These are phyloP conservation scores for Salmo trutta DNA, from an alignment of 2,797 vertebrate genomes.

Conservation along the genomic window DNA sequence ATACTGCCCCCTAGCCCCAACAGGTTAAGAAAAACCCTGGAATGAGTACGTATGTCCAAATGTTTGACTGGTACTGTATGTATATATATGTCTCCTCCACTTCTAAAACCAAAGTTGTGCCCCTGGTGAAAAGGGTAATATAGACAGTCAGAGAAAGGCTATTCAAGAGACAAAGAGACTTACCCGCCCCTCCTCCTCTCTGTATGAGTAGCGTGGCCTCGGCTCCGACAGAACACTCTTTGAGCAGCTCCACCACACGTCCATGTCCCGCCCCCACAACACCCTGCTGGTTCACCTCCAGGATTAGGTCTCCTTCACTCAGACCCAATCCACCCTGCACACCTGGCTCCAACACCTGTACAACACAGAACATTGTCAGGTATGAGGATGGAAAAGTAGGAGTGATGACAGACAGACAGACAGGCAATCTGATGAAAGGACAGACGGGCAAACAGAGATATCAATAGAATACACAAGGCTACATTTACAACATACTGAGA, in stretches of 20 bases:
- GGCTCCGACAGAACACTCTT: slow-evolving; percentile 94
- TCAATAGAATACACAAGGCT: no score
- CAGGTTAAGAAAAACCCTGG: no score
- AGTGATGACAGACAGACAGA: background rate
- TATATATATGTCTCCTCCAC: no score
- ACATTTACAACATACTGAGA: no score
- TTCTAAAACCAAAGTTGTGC: no score
- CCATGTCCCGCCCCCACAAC: slow-evolving; percentile 95
- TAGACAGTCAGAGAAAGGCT: slow-evolving; percentile 8
- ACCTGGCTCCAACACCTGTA: slow-evolving; percentile 88
- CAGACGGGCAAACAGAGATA: no score
- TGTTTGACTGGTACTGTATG: no score
- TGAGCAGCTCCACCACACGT: slow-evolving; percentile 98
- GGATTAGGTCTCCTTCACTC: slow-evolving; percentile 97
- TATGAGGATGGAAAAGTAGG: background rate
- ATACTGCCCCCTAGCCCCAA: no score
- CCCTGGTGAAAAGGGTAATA: no score
- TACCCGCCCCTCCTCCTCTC: slow-evolving; percentile 87
- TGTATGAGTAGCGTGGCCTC: slow-evolving; percentile 96
- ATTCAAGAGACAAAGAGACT: background rate
- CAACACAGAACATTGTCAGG: background rate
- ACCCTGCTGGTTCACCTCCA: slow-evolving; percentile 98
- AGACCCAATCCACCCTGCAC: slow-evolving; percentile 91
- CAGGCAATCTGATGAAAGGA: no score
- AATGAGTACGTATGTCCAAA: no score